Evolutionary conservation across 2,888 invertebrate species (phyloP).

Genomic region (Cryptocephalus moraei): DNA sequence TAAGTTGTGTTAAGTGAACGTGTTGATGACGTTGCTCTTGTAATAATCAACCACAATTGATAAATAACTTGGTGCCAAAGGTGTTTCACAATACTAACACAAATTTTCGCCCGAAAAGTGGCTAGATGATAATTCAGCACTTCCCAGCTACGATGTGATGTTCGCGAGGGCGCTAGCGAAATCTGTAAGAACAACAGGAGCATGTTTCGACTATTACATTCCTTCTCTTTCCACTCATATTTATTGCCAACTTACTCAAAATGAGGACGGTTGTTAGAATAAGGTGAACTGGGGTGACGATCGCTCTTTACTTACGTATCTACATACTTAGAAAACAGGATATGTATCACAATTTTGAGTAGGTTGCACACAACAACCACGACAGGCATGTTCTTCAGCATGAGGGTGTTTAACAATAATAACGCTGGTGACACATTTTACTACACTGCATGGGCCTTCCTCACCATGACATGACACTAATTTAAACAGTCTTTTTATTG

Average conservation of each 20-base stretch:
- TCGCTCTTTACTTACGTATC: background rate
- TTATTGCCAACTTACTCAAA: conserved; percentile 7
- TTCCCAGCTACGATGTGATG: conserved; percentile 55
- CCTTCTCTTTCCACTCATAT: conserved; percentile 2
- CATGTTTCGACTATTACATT: background rate
- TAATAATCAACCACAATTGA: too few species aligned
- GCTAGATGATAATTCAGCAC: conserved; percentile 67
- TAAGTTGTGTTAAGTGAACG: background rate
- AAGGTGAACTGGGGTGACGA: background rate
- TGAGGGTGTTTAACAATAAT: conserved; percentile 1
- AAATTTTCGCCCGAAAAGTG: conserved; percentile 34
- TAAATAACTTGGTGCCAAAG: conserved; percentile 5
- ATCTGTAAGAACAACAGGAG: conserved; percentile 47
- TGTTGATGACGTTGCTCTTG: too few species aligned
- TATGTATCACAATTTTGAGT: conserved; percentile 3
- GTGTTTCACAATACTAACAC: conserved; percentile 19
- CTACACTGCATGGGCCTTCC: too few species aligned
- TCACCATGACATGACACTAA: too few species aligned
- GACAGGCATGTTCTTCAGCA: conserved; percentile 9
- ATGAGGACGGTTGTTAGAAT: conserved; percentile 1
- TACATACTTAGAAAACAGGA: background rate
- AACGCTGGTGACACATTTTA: too few species aligned
- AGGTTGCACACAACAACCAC: conserved; percentile 3
- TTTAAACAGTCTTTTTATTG: too few species aligned
- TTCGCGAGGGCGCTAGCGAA: conserved; percentile 59